Evolutionary conservation across 1,140 invertebrate genomes (phyloP), one percentile per base, ranked within the genome.

Genomic region (Berghia stephanieae): DNA sequence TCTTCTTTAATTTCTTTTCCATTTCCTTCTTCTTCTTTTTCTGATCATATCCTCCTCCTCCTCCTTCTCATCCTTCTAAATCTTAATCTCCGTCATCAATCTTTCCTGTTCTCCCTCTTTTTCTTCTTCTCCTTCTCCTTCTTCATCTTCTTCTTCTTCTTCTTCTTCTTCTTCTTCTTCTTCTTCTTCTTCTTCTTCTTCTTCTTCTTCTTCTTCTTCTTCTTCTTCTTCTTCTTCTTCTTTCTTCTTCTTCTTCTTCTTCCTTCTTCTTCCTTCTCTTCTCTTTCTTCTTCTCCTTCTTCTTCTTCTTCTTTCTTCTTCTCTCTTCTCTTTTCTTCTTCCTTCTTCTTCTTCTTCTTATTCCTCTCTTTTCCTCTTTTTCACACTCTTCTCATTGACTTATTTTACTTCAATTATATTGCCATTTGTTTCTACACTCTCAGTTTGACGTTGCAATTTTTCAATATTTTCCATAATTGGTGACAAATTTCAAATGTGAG

Each of bases 211-310:
- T 42, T 31, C 49, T 34, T 55, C 49, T 31, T 31, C 42, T 49
- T 55, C 71, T 42, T 31, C 34, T 49, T 21, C 49, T 31, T 31
- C 42, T 49, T 55, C 49, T 42, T 31, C 49, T 24, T 18, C 46
- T 42, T 31, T 73, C 71, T 52, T 49, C 49, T 5, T 13, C 60
- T 46, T 71, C 69, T 44, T 44, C 44, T 24, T 71, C 69, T 44
- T 46, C 42, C 24, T 71, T 31, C 34, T 31, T 60, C 55, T 60
- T 31, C 34, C 55, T 60, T 31, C 21, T 31, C 34, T 31, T 21
- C 55, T 21, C 55, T 38, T 24, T 71, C 69, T 44, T 46, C 44
- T 24, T 44, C 69, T 44, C 24, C 42, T 18, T 44, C 40, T 21
- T 44, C 42, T 21, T 46, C 69, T 21, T 44, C 69, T 21, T 46